Evolutionary conservation across 2,113 vertebrate genomes (phyloP).

Genomic region (Protobothrops mucrosquamatus): DNA sequence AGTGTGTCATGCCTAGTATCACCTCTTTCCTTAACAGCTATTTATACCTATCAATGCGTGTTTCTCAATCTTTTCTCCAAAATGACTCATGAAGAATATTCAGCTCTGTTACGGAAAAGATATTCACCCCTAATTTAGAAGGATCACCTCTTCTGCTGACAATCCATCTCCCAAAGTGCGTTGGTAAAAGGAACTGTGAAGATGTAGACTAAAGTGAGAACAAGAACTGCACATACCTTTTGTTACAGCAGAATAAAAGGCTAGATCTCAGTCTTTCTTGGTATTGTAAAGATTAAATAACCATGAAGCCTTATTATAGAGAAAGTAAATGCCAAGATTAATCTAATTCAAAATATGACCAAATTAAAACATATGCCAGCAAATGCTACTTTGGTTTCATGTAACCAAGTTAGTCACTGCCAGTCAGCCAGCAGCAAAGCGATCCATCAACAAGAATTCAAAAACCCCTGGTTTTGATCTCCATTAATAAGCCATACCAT

Average conservation of each 20-base stretch:
- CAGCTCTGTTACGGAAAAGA: background rate
- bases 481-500: background rate
- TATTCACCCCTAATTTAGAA: background rate
- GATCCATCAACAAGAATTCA: background rate
- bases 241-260: background rate
- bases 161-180: background rate
- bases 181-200: background rate
- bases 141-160: background rate
- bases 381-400: conserved; percentile 13
- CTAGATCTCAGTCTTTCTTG: background rate
- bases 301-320: background rate
- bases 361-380: conserved; percentile 22
- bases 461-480: background rate
- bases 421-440: background rate
- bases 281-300: conserved; percentile 10
- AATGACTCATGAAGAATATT: background rate
- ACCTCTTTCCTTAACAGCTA: background rate
- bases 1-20: background rate
- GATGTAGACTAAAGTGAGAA: background rate
- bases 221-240: background rate
- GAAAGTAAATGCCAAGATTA: conserved; percentile 19
- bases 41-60: background rate
- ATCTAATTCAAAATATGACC: conserved; percentile 7
- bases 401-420: background rate
- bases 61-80: background rate